Conservation (phyloP, 2,113 vertebrate genomes). For the Halichoeres trimaculatus region DNA sequence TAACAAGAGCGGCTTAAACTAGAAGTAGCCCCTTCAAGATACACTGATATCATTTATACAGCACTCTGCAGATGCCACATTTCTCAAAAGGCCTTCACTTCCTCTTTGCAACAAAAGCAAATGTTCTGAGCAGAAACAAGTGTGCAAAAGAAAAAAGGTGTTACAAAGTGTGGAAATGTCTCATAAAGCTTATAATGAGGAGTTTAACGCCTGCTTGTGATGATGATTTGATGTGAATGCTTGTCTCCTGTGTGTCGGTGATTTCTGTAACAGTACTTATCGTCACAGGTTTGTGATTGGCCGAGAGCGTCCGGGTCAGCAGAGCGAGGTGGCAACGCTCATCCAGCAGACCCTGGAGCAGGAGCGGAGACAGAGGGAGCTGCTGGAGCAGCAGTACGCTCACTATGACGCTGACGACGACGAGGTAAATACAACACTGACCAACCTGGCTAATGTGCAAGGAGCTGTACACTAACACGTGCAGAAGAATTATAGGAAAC, state of each 20-base stretch:
- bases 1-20: background rate
- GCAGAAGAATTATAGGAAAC: background rate
- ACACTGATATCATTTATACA: background rate
- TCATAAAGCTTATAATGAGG: background rate
- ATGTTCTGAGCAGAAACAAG: background rate
- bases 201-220: background rate
- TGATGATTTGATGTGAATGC: too few relatives aligned
- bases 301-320: conserved; percentile 95
- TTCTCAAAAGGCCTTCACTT: background rate
- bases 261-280: conserved; percentile 39
- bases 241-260: background rate
- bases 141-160: background rate
- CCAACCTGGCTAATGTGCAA: too few relatives aligned
- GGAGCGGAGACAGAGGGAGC: conserved; percentile 93
- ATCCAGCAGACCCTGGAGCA: conserved; percentile 99
- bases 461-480: background rate
- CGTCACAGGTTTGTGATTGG: conserved; percentile 93
- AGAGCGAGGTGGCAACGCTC: conserved; percentile 96
- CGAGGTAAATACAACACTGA: conserved; percentile 84
- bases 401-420: conserved; percentile 97
- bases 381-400: conserved; percentile 95
- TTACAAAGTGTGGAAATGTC: too few relatives aligned
- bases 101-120: background rate
- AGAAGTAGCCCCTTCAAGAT: background rate
- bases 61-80: background rate